phyloP scores from a whole-genome alignment of 1,140 invertebrate species.

The Eupristina koningsbergeri region DNA sequence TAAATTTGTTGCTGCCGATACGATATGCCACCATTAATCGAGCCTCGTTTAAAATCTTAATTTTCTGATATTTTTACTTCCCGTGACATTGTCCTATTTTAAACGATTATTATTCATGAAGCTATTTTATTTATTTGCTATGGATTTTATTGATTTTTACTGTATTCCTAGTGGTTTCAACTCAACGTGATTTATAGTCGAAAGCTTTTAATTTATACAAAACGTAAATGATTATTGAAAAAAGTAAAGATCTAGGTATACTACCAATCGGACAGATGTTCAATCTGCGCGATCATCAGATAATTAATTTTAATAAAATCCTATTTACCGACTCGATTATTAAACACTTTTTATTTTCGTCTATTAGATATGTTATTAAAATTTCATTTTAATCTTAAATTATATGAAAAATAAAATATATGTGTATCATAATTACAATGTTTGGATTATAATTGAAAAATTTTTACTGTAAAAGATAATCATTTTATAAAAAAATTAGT shows the following conservation, averaged over 20 bases:
- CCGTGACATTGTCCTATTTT: constrained; percentile 22
- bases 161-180: background rate
- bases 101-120: constrained; percentile 22
- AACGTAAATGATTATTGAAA: constrained; percentile 5
- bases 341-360: background rate
- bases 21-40: constrained; percentile 12
- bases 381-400: too few species aligned
- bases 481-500: too few species aligned
- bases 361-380: too few species aligned
- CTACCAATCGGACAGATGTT: background rate
- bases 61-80: background rate
- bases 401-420: too few species aligned
- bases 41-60: background rate
- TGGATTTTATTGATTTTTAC: constrained; percentile 11
- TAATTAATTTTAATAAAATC: background rate
- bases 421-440: too few species aligned
- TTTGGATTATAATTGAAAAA: too few species aligned
- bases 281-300: background rate
- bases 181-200: background rate
- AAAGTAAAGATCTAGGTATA: background rate
- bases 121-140: background rate
- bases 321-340: background rate
- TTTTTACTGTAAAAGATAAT: too few species aligned
- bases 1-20: constrained; percentile 1
- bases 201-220: background rate